Conservation (phyloP, 2,888 invertebrate species). For the Punctoribates punctum region DNA sequence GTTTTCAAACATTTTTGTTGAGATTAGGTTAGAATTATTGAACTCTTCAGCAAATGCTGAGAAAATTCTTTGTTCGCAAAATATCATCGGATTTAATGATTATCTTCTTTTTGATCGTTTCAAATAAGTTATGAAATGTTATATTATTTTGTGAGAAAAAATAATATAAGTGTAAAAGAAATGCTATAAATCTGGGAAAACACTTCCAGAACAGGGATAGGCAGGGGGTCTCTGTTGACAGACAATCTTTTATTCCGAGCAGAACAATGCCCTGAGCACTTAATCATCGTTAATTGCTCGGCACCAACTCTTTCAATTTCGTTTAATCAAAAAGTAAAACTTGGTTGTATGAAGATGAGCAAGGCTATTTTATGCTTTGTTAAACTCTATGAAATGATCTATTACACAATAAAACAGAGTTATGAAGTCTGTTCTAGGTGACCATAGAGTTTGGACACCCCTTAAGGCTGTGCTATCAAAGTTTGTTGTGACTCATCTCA, state of each 20-base stretch:
- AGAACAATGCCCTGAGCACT: no score
- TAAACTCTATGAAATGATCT: no score
- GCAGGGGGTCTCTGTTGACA: background rate
- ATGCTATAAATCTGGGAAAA: background rate
- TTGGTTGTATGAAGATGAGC: no score
- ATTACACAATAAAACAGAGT: no score
- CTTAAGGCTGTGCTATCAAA: no score
- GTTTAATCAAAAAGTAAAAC: no score
- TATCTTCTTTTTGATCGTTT: background rate
- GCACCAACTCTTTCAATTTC: no score
- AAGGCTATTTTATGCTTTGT: no score
- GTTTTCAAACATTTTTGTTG: background rate
- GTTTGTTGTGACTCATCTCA: no score
- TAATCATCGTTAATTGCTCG: no score
- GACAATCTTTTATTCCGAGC: background rate
- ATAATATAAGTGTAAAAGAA: conserved; percentile 1
- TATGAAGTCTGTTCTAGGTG: no score
- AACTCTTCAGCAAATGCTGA: background rate
- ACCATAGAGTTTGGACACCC: no score
- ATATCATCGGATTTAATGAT: conserved; percentile 6
- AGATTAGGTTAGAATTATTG: background rate
- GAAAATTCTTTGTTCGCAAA: background rate
- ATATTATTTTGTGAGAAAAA: background rate
- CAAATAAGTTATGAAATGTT: conserved; percentile 2
- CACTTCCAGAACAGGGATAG: background rate